Percentiles rank a stretch among this genome's conserved stretches.
These are phyloP conservation scores for Andricus curvator DNA, from an alignment of 2,888 invertebrate species.

Conservation along the genomic window DNA sequence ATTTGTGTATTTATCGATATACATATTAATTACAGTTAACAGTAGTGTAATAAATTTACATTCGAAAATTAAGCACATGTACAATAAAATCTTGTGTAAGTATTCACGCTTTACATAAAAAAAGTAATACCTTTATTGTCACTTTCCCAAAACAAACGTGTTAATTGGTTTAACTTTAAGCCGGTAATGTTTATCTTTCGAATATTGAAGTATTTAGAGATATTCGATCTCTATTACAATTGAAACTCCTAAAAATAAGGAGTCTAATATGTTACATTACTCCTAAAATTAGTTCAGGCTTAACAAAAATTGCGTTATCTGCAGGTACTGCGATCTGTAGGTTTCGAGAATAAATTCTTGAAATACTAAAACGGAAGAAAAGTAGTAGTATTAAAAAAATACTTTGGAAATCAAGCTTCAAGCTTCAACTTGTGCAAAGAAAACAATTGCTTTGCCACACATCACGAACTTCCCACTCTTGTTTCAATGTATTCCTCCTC, in stretches of 20 bases:
- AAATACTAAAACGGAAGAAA: constrained; percentile 6
- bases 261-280: constrained; percentile 7
- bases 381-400: neutral
- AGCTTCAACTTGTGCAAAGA: constrained; percentile 17
- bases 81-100: constrained; percentile 41
- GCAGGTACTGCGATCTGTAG: constrained; percentile 28
- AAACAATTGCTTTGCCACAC: constrained; percentile 6
- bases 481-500: neutral
- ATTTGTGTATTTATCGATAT: neutral
- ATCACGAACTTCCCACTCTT: neutral
- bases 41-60: constrained; percentile 31
- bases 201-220: neutral
- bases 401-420: constrained; percentile 24
- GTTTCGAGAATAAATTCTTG: constrained; percentile 13
- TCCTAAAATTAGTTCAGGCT: constrained; percentile 15
- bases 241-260: neutral
- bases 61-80: constrained; percentile 39
- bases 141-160: constrained; percentile 29
- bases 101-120: constrained; percentile 31
- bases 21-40: constrained; percentile 37
- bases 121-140: constrained; percentile 35
- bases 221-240: neutral
- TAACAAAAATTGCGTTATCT: constrained; percentile 8
- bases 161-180: constrained; percentile 27
- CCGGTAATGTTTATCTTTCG: constrained; percentile 2